A percentile compares a stretch with the other conserved stretches of the same genome.
Evolutionary conservation across 2,888 invertebrate genomes (phyloP).

Genomic region (Amiota communis): DNA sequence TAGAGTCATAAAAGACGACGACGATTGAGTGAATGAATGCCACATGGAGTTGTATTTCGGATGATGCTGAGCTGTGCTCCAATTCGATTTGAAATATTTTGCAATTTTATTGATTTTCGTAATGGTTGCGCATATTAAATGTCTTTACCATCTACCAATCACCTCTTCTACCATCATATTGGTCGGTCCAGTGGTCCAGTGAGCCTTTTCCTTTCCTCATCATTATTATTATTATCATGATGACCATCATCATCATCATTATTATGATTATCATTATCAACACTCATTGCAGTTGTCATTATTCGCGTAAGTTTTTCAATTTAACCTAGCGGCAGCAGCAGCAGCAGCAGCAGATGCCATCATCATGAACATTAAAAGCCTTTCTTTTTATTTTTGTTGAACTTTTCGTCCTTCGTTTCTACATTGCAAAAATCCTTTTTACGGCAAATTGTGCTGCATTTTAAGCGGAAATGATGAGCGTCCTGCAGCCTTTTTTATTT

Average conservation of each 20-base stretch:
- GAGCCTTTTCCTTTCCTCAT: neutral
- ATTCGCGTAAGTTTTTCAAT: conserved; percentile 52
- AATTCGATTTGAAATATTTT: conserved; percentile 62
- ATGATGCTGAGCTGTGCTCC: neutral
- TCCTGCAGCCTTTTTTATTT: conserved; percentile 55
- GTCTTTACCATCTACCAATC: conserved; percentile 21
- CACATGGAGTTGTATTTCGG: too few species aligned
- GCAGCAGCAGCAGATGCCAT: conserved; percentile 28
- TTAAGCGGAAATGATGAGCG: conserved; percentile 64
- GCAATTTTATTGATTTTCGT: conserved; percentile 61
- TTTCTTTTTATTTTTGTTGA: conserved; percentile 8
- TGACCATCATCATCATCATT: conserved; percentile 21
- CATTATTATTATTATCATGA: neutral
- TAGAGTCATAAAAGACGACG: conserved; percentile 52
- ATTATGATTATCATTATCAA: conserved; percentile 20
- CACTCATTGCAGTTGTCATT: conserved; percentile 53
- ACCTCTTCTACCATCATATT: too few species aligned
- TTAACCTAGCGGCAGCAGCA: conserved; percentile 38
- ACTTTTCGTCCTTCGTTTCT: conserved; percentile 5
- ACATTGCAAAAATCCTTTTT: conserved; percentile 52
- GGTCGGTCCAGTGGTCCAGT: too few species aligned
- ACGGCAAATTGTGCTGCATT: conserved; percentile 66
- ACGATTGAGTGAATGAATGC: too few species aligned
- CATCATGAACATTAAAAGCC: conserved; percentile 34
- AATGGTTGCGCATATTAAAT: conserved; percentile 60